phyloP scores from a whole-genome alignment of 2,113 vertebrate genomes.

The Burhinus bistriatus region DNA sequence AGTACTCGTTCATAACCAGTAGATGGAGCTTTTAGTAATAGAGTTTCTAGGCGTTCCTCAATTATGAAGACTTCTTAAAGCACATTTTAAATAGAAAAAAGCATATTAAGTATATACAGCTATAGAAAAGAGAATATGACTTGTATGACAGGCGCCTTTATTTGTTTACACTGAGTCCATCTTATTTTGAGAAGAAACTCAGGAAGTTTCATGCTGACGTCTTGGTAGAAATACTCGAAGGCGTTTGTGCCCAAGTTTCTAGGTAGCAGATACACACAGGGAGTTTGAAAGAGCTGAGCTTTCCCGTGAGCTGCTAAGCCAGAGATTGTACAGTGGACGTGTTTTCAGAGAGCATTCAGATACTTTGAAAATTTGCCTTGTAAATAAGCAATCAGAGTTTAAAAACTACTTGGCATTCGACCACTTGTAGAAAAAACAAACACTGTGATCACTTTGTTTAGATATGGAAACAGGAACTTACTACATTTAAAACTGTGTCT shows the following conservation, averaged over 20 bases:
- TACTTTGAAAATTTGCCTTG: neutral
- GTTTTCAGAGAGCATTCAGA: neutral
- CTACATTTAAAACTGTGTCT: neutral
- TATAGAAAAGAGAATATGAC: neutral
- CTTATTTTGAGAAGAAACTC: neutral
- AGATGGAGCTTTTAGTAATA: slow-evolving; percentile 68
- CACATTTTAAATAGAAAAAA: neutral
- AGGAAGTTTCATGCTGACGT: neutral
- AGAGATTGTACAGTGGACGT: neutral
- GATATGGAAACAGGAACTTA: neutral
- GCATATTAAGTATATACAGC: neutral
- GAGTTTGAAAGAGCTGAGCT: neutral
- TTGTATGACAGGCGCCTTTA: neutral
- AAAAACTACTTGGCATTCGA: neutral
- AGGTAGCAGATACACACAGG: neutral
- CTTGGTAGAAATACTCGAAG: neutral
- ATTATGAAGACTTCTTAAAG: neutral
- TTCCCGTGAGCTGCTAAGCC: neutral
- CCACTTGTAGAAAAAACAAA: neutral
- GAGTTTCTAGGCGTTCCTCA: neutral
- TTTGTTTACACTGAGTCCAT: neutral
- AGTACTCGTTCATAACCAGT: neutral
- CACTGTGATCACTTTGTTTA: neutral
- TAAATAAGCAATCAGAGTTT: neutral
- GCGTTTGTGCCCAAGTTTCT: fast-evolving